Evolutionary conservation across 2,797 vertebrate genomes (phyloP).

Genomic region (Anguilla megastoma): DNA sequence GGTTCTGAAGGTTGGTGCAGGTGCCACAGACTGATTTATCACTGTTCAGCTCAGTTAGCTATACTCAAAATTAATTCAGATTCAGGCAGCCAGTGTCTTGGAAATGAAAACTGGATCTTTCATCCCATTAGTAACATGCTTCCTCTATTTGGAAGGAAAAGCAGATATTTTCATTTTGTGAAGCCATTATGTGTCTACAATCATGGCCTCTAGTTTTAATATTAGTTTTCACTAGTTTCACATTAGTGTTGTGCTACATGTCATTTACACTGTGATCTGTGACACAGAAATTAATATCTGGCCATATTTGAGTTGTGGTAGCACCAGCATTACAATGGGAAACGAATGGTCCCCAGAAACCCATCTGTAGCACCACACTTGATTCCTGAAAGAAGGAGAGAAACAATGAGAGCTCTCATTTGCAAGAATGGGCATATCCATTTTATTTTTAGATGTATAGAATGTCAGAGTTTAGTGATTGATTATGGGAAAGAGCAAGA

Average conservation of each 20-base stretch:
- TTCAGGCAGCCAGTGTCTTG: neutral
- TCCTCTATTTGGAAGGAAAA: neutral
- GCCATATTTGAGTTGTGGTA: neutral
- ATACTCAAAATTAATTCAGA: neutral
- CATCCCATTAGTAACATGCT: neutral
- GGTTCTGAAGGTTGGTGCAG: neutral
- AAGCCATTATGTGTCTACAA: neutral
- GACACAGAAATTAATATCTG: neutral
- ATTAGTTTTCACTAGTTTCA: neutral
- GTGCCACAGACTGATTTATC: neutral
- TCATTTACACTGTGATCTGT: neutral
- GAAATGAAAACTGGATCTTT: neutral
- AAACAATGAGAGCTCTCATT: neutral
- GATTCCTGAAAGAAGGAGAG: neutral
- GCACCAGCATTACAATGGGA: neutral
- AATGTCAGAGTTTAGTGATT: neutral
- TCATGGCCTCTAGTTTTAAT: neutral
- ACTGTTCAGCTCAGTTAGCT: neutral
- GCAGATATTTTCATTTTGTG: neutral
- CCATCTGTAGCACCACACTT: neutral
- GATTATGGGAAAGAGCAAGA: neutral
- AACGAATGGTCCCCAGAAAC: neutral
- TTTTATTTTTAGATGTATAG: neutral
- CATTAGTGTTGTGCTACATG: neutral
- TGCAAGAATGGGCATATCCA: neutral